These are phyloP conservation scores for Delphinus delphis DNA, from an alignment of 2,113 vertebrate species.

Conservation along the genomic window DNA sequence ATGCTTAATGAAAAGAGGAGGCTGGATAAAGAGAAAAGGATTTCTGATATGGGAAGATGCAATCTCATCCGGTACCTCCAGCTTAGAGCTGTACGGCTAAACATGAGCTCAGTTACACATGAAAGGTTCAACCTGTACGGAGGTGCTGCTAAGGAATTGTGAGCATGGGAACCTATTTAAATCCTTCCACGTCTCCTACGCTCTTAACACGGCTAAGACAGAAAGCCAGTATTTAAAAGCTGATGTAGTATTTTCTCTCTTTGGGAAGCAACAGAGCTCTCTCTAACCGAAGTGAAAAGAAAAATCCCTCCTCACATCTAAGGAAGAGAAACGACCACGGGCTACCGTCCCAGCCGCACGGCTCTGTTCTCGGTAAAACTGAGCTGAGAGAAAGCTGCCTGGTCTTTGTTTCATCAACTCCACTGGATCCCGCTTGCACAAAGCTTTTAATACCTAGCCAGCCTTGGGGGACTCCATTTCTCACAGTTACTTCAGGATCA, in stretches of 20 bases:
- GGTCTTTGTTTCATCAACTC: slow-evolving; percentile 57
- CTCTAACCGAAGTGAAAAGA: slow-evolving; percentile 47
- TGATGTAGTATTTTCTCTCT: neutral
- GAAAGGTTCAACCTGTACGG: neutral
- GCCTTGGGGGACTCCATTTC: slow-evolving; percentile 17
- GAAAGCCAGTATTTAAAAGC: neutral
- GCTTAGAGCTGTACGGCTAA: neutral
- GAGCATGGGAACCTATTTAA: neutral
- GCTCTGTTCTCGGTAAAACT: slow-evolving; percentile 49
- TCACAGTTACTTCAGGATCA: slow-evolving; percentile 59
- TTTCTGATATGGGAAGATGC: neutral
- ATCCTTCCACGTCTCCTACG: neutral
- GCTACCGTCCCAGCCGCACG: neutral
- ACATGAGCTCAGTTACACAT: neutral
- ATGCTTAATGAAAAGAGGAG: neutral
- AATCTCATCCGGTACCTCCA: rapidly evolving
- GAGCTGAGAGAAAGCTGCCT: slow-evolving; percentile 31
- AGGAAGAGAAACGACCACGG: neutral
- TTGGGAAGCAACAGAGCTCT: neutral
- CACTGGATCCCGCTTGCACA: slow-evolving; percentile 24
- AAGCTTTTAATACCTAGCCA: slow-evolving; percentile 41
- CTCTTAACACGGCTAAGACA: neutral
- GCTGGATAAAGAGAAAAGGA: neutral
- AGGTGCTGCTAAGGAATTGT: neutral
- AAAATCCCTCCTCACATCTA: neutral